Evolutionary conservation across 2,888 invertebrate genomes (phyloP).

Genomic region (Limnephilus rhombicus): DNA sequence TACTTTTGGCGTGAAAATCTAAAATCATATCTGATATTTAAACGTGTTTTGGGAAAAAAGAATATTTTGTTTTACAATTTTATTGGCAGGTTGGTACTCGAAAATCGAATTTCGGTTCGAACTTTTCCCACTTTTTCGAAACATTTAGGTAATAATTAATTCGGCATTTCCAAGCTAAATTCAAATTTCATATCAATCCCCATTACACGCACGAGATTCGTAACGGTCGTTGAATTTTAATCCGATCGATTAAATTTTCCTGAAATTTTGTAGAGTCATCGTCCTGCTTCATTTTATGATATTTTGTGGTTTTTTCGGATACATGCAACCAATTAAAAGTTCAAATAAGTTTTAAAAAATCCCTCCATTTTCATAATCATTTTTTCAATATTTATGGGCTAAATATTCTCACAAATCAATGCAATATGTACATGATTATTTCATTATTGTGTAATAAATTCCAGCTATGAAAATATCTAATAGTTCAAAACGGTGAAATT

Average conservation of each 20-base stretch:
- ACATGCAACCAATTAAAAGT: neutral
- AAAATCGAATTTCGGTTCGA: neutral
- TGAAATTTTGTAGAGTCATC: neutral
- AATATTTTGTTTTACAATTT: neutral
- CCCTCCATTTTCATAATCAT: neutral
- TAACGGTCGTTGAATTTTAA: neutral
- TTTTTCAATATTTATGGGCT: neutral
- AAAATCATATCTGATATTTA: too few relatives aligned
- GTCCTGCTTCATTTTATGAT: neutral
- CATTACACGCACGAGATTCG: neutral
- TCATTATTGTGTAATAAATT: too few relatives aligned
- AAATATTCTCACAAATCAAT: neutral
- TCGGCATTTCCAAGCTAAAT: neutral
- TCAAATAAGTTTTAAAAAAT: neutral
- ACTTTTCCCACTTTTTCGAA: neutral
- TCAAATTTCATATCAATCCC: conserved; percentile 10
- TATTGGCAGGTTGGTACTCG: neutral
- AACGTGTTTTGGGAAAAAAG: neutral
- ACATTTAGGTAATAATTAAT: neutral
- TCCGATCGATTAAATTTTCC: neutral
- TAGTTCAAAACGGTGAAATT: too few relatives aligned
- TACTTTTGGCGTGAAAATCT: too few relatives aligned
- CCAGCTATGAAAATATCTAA: too few relatives aligned
- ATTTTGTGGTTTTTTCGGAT: neutral
- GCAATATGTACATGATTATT: too few relatives aligned